Conservation (phyloP, 2,797 vertebrate genomes). For the Dromococcyx pavoninus region DNA sequence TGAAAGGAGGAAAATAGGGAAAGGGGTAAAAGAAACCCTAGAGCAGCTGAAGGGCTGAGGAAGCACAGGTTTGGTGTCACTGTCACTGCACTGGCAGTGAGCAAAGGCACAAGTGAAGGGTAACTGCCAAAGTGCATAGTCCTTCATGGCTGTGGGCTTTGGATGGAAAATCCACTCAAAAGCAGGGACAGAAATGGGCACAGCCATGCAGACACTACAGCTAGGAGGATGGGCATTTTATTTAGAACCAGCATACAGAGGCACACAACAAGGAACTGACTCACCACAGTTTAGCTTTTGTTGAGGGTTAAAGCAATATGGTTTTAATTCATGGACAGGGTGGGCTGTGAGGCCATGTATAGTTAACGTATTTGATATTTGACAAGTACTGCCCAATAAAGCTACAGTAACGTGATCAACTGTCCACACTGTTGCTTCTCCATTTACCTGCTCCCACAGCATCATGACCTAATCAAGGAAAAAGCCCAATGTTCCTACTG, state of each 20-base stretch:
- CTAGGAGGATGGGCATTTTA: neutral
- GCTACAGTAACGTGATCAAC: neutral
- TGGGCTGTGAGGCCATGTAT: fast-evolving
- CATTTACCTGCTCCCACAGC: neutral
- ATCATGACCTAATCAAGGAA: neutral
- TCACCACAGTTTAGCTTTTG: neutral
- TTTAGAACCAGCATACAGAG: neutral
- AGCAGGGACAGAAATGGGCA: neutral
- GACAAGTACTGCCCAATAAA: neutral
- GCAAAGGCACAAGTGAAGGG: neutral
- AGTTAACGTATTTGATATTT: neutral
- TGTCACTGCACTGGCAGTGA: neutral
- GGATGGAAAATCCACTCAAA: neutral
- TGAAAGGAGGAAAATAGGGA: neutral
- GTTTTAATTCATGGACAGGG: neutral
- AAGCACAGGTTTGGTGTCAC: neutral
- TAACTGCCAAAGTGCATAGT: neutral
- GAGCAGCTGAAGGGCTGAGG: neutral
- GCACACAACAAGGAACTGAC: neutral
- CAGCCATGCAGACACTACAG: neutral
- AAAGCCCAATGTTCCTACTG: fast-evolving
- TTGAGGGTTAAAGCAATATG: neutral
- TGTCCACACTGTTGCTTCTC: neutral
- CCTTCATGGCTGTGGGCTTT: neutral
- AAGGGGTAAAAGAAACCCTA: neutral